phyloP scores from a whole-genome alignment of 2,113 vertebrate genomes.

The Archilochus colubris region DNA sequence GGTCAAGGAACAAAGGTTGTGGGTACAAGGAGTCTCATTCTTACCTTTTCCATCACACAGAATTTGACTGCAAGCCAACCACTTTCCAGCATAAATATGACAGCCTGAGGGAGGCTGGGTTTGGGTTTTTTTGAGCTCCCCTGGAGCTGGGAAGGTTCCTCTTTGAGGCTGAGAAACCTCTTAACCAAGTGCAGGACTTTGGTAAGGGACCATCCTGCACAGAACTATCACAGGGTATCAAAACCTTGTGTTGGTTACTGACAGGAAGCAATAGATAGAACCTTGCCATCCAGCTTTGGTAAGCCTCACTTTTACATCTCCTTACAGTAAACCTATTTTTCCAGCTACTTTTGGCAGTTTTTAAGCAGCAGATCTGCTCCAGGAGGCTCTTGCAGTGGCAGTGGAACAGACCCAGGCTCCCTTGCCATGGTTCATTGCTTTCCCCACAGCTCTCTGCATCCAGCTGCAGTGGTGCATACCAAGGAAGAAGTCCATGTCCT shows the following conservation, averaged over 20 bases:
- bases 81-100: neutral
- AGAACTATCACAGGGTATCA: neutral
- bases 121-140: neutral
- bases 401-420: neutral
- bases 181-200: neutral
- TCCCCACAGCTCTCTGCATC: neutral
- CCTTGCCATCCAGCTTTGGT: neutral
- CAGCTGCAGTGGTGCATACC: fast-evolving
- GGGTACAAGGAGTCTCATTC: slow-evolving; percentile 17
- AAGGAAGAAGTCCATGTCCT: neutral
- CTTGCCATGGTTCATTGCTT: neutral
- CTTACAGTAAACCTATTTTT: neutral
- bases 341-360: neutral
- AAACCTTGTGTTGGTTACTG: neutral
- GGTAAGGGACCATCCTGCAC: fast-evolving
- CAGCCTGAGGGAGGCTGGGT: neutral
- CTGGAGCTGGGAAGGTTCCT: neutral
- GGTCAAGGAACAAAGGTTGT: slow-evolving; percentile 19
- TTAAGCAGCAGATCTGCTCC: neutral
- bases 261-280: neutral
- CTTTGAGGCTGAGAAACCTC: neutral
- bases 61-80: neutral
- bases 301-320: neutral
- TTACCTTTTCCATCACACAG: neutral
- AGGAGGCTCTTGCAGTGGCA: fast-evolving